These are phyloP conservation scores for Conomelus anceps DNA, from an alignment of 2,888 invertebrate genomes.

Conservation along the genomic window DNA sequence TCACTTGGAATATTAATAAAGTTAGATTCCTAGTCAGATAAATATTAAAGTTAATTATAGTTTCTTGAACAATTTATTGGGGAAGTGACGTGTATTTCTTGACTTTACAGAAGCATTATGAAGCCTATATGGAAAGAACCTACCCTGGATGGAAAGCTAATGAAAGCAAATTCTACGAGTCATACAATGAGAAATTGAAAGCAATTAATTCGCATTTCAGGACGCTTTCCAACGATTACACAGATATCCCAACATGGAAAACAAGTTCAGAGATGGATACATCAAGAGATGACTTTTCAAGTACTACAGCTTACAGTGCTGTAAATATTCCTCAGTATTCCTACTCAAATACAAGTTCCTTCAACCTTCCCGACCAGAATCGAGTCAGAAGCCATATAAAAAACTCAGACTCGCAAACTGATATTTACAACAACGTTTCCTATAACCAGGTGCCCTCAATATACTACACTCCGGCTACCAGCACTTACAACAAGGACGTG, in stretches of 20 bases:
- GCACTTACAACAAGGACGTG: neutral
- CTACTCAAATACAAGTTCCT: neutral
- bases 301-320: neutral
- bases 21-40: no score
- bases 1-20: no score
- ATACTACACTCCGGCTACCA: neutral
- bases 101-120: neutral
- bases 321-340: neutral
- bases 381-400: neutral
- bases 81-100: neutral
- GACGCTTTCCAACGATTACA: neutral
- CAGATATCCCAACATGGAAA: neutral
- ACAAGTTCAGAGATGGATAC: neutral
- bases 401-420: neutral
- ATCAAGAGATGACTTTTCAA: neutral
- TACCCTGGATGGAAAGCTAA: slow-evolving; percentile 2
- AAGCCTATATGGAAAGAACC: neutral
- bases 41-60: no score
- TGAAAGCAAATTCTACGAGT: slow-evolving; percentile 1
- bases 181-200: neutral
- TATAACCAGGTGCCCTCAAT: neutral
- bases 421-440: neutral
- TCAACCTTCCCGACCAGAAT: neutral
- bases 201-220: neutral
- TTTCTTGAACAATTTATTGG: no score